phyloP scores from a whole-genome alignment of 2,113 vertebrate species.

The Cnemophilus loriae region DNA sequence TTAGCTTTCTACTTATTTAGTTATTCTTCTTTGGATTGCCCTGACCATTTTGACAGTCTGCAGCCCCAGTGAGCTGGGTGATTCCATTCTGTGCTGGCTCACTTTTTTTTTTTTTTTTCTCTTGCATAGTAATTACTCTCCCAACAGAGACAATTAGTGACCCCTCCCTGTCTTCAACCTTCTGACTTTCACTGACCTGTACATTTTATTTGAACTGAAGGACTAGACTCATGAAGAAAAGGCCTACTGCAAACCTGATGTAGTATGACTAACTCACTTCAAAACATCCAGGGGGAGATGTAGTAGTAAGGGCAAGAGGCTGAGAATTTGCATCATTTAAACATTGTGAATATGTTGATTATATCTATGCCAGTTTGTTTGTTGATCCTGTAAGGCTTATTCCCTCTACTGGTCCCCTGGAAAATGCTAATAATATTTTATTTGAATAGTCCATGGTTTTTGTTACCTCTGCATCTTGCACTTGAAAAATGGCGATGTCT shows the following conservation, averaged over 20 bases:
- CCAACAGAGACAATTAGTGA: background rate
- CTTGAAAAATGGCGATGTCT: background rate
- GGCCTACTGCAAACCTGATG: background rate
- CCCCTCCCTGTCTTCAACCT: background rate
- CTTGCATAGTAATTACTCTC: background rate
- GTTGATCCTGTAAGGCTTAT: background rate
- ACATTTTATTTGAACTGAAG: background rate
- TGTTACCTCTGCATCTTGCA: background rate
- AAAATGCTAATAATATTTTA: background rate
- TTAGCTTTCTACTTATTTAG: background rate
- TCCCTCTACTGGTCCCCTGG: background rate
- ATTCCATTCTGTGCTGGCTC: background rate
- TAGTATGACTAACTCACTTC: background rate
- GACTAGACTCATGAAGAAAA: background rate
- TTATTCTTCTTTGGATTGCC: background rate
- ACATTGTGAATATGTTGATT: background rate
- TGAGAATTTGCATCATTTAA: background rate
- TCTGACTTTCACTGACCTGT: background rate
- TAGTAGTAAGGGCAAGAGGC: background rate
- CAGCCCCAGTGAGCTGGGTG: background rate
- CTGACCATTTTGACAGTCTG: background rate
- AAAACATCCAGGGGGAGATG: background rate
- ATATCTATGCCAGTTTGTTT: background rate
- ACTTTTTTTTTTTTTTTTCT: too few species aligned
- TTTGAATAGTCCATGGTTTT: background rate